phyloP scores from a whole-genome alignment of 2,888 invertebrate species.

The Thymelicus acteon region DNA sequence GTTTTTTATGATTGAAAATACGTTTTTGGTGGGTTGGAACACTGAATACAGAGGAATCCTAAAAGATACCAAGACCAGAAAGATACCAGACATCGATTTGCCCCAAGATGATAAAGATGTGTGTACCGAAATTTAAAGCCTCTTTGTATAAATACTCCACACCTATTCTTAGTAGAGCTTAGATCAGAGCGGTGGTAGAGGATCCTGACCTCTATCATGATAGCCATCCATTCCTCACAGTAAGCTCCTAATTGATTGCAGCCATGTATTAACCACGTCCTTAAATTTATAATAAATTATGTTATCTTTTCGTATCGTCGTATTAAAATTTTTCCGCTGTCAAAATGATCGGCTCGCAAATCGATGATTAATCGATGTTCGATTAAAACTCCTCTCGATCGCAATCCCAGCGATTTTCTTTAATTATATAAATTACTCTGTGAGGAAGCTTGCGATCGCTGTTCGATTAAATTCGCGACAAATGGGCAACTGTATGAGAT shows the following conservation, averaged over 20 bases:
- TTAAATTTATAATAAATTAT: not conserved
- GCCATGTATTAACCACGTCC: not conserved
- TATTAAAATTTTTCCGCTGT: slow-evolving; percentile 40
- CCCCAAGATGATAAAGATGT: no score
- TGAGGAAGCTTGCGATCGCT: slow-evolving; percentile 59
- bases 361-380: slow-evolving; percentile 53
- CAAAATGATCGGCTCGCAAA: slow-evolving; percentile 22
- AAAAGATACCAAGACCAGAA: no score
- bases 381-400: slow-evolving; percentile 67
- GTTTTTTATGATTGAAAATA: no score
- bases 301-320: not conserved
- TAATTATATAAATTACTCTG: slow-evolving; percentile 82
- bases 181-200: no score
- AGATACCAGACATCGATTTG: no score
- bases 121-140: no score
- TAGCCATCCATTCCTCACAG: no score
- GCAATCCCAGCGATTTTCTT: slow-evolving; percentile 73
- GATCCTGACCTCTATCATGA: no score
- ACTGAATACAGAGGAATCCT: no score
- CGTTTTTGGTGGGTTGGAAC: no score
- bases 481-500: slow-evolving; percentile 53
- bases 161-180: no score
- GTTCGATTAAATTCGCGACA: slow-evolving; percentile 72
- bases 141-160: no score
- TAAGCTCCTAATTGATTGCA: not conserved